These are phyloP conservation scores for Erpetoichthys calabaricus DNA, from an alignment of 2,797 vertebrate species.

Conservation along the genomic window DNA sequence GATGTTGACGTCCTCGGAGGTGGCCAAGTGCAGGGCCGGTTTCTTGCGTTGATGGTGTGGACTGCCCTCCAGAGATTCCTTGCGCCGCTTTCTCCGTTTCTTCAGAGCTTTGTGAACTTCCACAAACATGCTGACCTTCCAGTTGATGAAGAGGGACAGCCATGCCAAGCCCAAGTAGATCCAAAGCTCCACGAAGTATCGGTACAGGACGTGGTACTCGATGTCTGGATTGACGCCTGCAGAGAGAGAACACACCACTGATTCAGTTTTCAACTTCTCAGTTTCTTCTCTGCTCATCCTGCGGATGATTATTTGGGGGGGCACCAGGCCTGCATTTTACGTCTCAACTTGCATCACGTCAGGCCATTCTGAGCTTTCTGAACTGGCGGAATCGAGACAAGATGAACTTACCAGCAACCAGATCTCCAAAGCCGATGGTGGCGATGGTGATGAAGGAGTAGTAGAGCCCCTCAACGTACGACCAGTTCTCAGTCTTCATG, in stretches of 20 bases:
- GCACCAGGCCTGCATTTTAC: background rate
- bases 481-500: conserved; percentile 90
- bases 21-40: conserved; percentile 42
- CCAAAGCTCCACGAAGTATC: conserved; percentile 98
- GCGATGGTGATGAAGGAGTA: conserved; percentile 97
- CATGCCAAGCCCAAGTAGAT: conserved; percentile 92
- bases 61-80: conserved; percentile 74
- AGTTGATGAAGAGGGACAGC: conserved; percentile 94
- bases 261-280: background rate
- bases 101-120: conserved; percentile 96
- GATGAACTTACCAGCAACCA: conserved; percentile 71
- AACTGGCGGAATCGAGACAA: no score
- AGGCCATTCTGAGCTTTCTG: no score
- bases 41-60: conserved; percentile 55
- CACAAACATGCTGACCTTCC: conserved; percentile 97
- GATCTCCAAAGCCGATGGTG: conserved; percentile 92
- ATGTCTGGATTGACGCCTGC: conserved; percentile 80
- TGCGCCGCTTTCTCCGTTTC: conserved; percentile 78
- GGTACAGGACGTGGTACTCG: conserved; percentile 80
- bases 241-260: conserved; percentile 11
- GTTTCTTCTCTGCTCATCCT: background rate
- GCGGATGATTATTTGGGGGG: background rate
- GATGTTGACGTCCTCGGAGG: conserved; percentile 74
- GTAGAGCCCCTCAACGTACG: conserved; percentile 86
- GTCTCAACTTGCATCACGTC: no score